A percentile compares a stretch with the other conserved stretches of the same genome.
phyloP scores from a whole-genome alignment of 1,140 invertebrate species.

The Agraylea sexmaculata region DNA sequence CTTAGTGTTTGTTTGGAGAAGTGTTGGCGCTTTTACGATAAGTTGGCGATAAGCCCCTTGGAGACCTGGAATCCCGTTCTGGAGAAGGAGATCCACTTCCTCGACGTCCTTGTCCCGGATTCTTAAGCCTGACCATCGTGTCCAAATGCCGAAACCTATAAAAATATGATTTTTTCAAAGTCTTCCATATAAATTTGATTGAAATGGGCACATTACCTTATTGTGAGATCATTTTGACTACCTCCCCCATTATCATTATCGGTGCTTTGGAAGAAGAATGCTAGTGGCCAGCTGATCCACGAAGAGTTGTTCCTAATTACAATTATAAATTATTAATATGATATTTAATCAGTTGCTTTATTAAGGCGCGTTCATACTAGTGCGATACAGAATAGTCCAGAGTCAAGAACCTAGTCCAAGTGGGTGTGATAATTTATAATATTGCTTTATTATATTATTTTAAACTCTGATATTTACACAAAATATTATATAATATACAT shows the following conservation, averaged over 20 bases:
- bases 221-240: slow-evolving; percentile 55
- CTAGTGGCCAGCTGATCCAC: slow-evolving; percentile 84
- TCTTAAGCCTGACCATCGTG: slow-evolving; percentile 59
- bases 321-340: too few species aligned
- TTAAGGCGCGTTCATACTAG: too few species aligned
- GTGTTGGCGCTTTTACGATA: slow-evolving; percentile 13
- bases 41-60: slow-evolving; percentile 17
- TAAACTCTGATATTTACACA: too few species aligned
- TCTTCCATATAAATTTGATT: too few species aligned
- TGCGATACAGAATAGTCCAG: too few species aligned
- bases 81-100: slow-evolving; percentile 50
- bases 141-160: slow-evolving; percentile 67
- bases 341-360: too few species aligned
- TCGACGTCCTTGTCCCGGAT: slow-evolving; percentile 38
- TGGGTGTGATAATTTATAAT: too few species aligned
- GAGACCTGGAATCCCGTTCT: slow-evolving; percentile 36
- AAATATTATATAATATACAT: too few species aligned
- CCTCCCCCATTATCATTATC: slow-evolving; percentile 53
- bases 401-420: too few species aligned
- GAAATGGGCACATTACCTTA: slow-evolving; percentile 53
- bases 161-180: too few species aligned
- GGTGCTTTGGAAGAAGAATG: slow-evolving; percentile 70
- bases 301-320: slow-evolving; percentile 44
- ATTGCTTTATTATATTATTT: too few species aligned
- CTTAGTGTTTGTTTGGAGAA: slow-evolving; percentile 14